Percentiles rank a stretch among this genome's conserved stretches.
Conservation (phyloP, 2,113 vertebrate genomes). For the Isurus oxyrinchus region DNA sequence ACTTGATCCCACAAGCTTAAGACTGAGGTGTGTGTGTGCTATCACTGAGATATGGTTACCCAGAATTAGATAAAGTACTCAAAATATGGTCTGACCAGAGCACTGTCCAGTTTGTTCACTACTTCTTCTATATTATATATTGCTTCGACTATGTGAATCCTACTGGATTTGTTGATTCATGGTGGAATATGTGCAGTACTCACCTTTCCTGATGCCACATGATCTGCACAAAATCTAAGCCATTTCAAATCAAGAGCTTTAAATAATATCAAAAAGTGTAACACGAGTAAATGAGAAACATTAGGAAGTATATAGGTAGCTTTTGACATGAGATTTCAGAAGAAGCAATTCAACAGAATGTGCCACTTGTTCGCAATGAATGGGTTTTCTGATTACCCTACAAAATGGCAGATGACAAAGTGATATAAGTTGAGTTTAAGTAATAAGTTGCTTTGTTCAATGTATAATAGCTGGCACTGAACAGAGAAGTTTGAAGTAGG, state of each 20-base stretch:
- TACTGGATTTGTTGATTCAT: conserved; percentile 3
- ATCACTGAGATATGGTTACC: not conserved
- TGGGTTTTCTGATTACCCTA: not conserved
- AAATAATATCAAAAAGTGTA: not conserved
- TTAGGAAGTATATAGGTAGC: not conserved
- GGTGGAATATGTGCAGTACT: not conserved
- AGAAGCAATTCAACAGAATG: not conserved
- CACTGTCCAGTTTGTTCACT: not conserved
- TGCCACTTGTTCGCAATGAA: not conserved
- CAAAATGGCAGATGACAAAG: not conserved
- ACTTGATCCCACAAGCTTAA: not conserved
- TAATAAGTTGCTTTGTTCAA: not conserved
- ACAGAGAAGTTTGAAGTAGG: not conserved
- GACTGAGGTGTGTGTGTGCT: not conserved
- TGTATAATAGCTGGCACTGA: not conserved
- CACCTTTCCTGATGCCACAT: not conserved
- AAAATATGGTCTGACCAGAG: not conserved
- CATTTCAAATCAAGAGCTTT: not conserved
- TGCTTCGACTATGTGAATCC: not conserved
- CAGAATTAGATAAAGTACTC: not conserved
- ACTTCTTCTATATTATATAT: not conserved
- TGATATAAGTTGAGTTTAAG: not conserved
- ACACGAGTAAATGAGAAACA: not conserved
- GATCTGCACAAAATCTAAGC: not conserved
- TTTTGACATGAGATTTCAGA: not conserved